Evolutionary conservation across 1,140 invertebrate species (phyloP).

Genomic region (Elysia chlorotica): DNA sequence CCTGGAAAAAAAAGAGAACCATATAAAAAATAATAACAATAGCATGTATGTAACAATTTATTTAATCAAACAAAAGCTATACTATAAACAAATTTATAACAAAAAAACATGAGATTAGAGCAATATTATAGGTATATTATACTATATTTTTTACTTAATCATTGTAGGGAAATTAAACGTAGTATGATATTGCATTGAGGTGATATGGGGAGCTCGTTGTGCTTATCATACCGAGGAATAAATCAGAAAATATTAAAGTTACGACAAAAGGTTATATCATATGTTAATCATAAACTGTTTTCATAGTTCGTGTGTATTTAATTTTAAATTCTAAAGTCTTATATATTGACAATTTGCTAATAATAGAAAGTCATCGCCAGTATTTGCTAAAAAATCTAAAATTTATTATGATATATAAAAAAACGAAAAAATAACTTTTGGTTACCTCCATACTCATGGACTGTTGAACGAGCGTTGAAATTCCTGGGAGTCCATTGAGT

Average conservation of each 20-base stretch:
- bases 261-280: too few relatives aligned
- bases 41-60: background rate
- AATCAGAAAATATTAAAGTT: background rate
- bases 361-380: background rate
- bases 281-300: background rate
- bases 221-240: background rate
- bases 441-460: conserved; percentile 62
- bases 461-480: conserved; percentile 54
- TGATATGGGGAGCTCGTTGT: background rate
- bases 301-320: background rate
- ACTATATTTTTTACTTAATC: too few relatives aligned
- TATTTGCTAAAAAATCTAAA: background rate
- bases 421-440: too few relatives aligned
- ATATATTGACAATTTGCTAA: background rate
- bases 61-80: background rate
- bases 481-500: conserved; percentile 49
- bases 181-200: too few relatives aligned
- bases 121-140: too few relatives aligned
- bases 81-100: background rate
- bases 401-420: background rate
- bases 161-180: too few relatives aligned
- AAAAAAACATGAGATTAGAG: background rate
- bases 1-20: background rate
- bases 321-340: background rate
- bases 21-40: background rate